Conservation (phyloP, 1,140 invertebrate genomes). For the Drosophila kohkoa region DNA sequence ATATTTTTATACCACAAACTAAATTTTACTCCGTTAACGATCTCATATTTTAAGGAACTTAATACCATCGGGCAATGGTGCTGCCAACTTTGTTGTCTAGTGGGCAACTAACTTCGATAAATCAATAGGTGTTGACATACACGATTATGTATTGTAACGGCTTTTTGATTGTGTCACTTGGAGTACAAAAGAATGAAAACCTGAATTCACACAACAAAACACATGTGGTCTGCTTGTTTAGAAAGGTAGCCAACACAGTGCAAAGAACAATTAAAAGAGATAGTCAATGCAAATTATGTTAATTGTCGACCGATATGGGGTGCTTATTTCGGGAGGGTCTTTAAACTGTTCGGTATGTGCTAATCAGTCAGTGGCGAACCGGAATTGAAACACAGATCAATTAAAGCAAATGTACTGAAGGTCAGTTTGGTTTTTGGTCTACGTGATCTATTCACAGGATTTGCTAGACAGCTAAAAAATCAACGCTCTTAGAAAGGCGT, state of each 20-base stretch:
- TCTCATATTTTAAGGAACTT: no score
- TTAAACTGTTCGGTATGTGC: constrained; percentile 58
- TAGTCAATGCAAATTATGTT: constrained; percentile 74
- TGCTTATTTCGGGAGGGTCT: constrained; percentile 44
- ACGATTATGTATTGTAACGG: constrained; percentile 11
- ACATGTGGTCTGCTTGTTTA: constrained; percentile 32
- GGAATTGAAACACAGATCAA: constrained; percentile 71
- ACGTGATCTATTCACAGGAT: constrained; percentile 56
- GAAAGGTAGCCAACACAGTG: constrained; percentile 57
- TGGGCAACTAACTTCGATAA: not conserved
- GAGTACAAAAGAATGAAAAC: constrained; percentile 38
- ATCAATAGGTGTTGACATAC: not conserved
- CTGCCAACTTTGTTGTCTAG: constrained; percentile 21
- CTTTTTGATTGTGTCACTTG: constrained; percentile 26
- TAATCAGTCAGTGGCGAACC: constrained; percentile 58
- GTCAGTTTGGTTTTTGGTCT: constrained; percentile 38
- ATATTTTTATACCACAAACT: no score
- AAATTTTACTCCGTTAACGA: no score
- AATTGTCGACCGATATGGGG: constrained; percentile 48
- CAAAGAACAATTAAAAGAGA: constrained; percentile 73
- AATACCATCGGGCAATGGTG: no score
- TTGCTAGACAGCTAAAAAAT: constrained; percentile 16
- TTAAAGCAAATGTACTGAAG: constrained; percentile 62
- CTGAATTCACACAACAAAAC: constrained; percentile 16
- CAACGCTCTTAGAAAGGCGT: constrained; percentile 33